Conservation (phyloP, 2,888 invertebrate genomes). For the Dryococelus australis region DNA sequence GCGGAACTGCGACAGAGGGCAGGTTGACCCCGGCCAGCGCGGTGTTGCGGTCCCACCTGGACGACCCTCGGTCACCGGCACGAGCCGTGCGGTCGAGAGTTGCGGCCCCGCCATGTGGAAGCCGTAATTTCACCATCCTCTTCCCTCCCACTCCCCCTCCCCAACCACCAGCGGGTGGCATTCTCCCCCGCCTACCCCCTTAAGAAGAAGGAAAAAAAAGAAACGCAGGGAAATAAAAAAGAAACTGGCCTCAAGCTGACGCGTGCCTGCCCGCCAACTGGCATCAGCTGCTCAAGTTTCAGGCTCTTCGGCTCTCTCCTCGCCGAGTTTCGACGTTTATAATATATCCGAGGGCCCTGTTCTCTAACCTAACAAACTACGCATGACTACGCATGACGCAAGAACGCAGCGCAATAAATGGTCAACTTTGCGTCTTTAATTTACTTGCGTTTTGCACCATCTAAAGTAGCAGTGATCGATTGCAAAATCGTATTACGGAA, state of each 20-base stretch:
- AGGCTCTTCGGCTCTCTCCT: not conserved
- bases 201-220: not conserved
- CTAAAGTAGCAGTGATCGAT: too few species aligned
- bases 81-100: slow-evolving; percentile 1
- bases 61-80: not conserved
- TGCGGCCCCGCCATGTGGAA: not conserved
- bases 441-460: too few species aligned
- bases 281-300: slow-evolving; percentile 6
- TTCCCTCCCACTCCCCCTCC: not conserved
- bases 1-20: not conserved
- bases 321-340: too few species aligned
- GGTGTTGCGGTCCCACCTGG: not conserved
- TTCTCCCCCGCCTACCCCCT: too few species aligned
- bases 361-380: too few species aligned
- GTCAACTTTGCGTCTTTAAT: too few species aligned
- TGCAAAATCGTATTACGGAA: too few species aligned
- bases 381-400: too few species aligned
- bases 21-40: not conserved
- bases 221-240: not conserved
- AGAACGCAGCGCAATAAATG: too few species aligned
- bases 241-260: not conserved
- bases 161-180: not conserved
- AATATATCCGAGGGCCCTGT: too few species aligned
- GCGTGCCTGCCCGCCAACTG: slow-evolving; percentile 16
- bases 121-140: slow-evolving; percentile 1